Evolutionary conservation across 1,140 invertebrate species (phyloP), one percentile per base, ranked within the genome.

Genomic region (Helicoverpa armigera): DNA sequence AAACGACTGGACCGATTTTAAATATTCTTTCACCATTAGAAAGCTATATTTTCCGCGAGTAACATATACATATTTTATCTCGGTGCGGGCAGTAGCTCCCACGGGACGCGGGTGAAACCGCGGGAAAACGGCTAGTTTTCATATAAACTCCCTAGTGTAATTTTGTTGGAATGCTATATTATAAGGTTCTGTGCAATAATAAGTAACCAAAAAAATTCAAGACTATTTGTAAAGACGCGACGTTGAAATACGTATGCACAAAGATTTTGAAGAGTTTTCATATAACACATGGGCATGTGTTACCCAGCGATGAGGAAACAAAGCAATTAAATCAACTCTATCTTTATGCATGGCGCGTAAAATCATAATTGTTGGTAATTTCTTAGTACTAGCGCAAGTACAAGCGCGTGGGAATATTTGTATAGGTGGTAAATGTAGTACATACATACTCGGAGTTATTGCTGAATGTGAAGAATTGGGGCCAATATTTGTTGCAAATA

Each of bases 301-400:
- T 53, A 54, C 43, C 43, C 10, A 50, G 7, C 48, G 31, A 16
- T 76, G 58, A 63, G 50, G 61, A 56, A 77, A 77, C n/a, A 31
- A 56, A 77, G 29, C 61, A 77, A 77, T 77, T 77, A 76, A 23
- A 54, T 35, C 60, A 77, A 50, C 50, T 63, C 43, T 10, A 72
- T n/a, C 18, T 48, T 3, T 67, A 77, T 77, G 75, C 61, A 56
- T 29, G 61, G 67, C 61, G 48, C 29, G n/a, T 77, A 77, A 67
- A 67, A 54, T 77, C 18, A 54, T 77, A 77, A 77, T 77, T 67
- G 75, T 77, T 51, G 29, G 75, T 67, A 67, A 77, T 77, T 67
- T 77, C 60, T 77, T 51, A 67, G 75, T n/a, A 14, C 50, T 12
- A 77, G 75, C 67, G 11, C 48, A 29, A 13, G 18, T 23, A 67